phyloP scores from a whole-genome alignment of 2,888 invertebrate genomes.

The Elegia similella region DNA sequence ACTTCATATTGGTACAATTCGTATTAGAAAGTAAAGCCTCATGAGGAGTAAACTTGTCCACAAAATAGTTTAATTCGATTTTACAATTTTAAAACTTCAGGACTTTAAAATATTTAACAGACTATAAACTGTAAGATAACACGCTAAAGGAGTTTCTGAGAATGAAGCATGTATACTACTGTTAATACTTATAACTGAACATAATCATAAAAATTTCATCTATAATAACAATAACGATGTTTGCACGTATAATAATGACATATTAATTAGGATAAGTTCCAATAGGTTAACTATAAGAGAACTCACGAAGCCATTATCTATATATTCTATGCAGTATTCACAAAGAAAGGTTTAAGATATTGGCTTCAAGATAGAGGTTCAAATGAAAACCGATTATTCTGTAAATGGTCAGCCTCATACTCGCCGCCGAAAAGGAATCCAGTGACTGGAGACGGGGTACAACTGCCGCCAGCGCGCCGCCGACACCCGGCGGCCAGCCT shows the following conservation, averaged over 20 bases:
- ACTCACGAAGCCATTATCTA: background rate
- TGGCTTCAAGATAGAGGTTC: slow-evolving; percentile 35
- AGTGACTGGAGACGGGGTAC: slow-evolving; percentile 83
- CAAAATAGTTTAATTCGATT: no score
- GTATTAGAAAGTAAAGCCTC: no score
- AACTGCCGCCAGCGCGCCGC: slow-evolving; percentile 75
- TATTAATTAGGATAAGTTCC: slow-evolving; percentile 26
- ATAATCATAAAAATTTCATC: slow-evolving; percentile 21
- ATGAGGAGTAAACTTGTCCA: no score
- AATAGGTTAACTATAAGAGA: slow-evolving; percentile 4
- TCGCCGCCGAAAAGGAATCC: slow-evolving; percentile 83
- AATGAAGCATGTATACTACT: slow-evolving; percentile 38
- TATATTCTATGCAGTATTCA: background rate
- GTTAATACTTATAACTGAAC: slow-evolving; percentile 21
- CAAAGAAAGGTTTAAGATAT: slow-evolving; percentile 20
- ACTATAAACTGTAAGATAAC: background rate
- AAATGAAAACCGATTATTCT: slow-evolving; percentile 75
- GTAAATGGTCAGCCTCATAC: slow-evolving; percentile 74
- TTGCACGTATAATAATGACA: slow-evolving; percentile 21
- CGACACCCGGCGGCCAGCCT: slow-evolving; percentile 71
- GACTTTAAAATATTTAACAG: no score
- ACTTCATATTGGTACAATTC: no score
- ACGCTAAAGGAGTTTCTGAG: slow-evolving; percentile 34
- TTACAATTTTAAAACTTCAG: no score
- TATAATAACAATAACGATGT: slow-evolving; percentile 20